Evolutionary conservation across 2,797 vertebrate genomes (phyloP), one percentile per base, ranked within the genome.

Genomic region (Molossus molossus): DNA sequence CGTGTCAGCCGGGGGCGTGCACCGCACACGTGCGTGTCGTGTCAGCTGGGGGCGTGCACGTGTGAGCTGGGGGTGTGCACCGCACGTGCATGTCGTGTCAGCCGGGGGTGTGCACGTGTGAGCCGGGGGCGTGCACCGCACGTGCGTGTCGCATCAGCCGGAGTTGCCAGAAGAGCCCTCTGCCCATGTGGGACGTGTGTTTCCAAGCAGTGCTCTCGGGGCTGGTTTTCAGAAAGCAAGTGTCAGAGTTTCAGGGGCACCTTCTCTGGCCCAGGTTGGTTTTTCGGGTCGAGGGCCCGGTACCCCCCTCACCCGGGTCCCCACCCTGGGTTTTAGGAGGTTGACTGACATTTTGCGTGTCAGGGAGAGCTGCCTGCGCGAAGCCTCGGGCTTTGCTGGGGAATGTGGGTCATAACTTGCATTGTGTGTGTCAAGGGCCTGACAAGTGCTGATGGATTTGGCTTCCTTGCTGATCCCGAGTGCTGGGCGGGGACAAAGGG

Each of bases 401-500:
- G 98, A 98, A 98, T 96, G 97, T 97, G 98, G 98, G 98, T 98
- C 98, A 98, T 97, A 97, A 98, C 98, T 97, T 95, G 98, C 98
- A 97, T 98, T 97, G 97, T 98, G 96, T 89, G 96, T 85, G 13
- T 85, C 94, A 1, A 87, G 96, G 90, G 90, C 97, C 97, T 98
- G 98, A 98, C 98, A 98, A 94, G 97, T 64, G 97, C 97, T 98
- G 97, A 98, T 96, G 98, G 98, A 98, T 98, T 98, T 98, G 98
- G 98, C 98, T 98, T 98, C 98, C 98, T 98, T 96, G 97, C 97
- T 57, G 98, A 98, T 96, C 95, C 76, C 2, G 96, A 98, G 98
- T 98, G 97, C 98, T 98, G 98, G 98, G 92, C 97, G 98, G 98
- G 98, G 98, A 99, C 99, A 99, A 99, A 99, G 98, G 98, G 94